Base-by-base conservation (phyloP, 1,140 invertebrate species). In the Zophobas morio region DNA sequence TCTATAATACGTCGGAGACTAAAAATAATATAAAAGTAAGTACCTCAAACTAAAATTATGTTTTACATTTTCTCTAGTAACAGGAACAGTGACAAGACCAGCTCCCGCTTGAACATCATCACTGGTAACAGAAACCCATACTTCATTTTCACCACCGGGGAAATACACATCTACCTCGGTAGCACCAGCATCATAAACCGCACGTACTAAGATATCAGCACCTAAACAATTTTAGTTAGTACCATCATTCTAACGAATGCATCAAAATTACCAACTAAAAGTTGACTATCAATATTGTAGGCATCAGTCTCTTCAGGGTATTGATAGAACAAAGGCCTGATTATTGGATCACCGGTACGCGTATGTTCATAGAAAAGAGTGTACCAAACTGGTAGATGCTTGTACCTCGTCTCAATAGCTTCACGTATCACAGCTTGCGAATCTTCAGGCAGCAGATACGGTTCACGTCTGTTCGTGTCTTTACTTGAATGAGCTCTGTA, bases 391-490 rank as follows among this genome's bases (percentile, higher is more conserved):
- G 98, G 97, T 2, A 99, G 85, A 74, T 96, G 94, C 0, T 92
- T 90, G 84, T 99, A 99, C 63, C 98, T 89, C 8, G 90, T 87
- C 35, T 94, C 86, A 35, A 98, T 88, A 0, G 0, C 95, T 87
- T 78, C 71, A 37, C 81, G 60, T 8, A 84, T 70, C 1, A 82
- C 49, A n/a, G 88, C 86, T 51, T 91, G 91, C 4, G 93, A 94
- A 75, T 93, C 88, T 5, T 96, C 91, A 20, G 94, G 92, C 85
- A 95, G 98, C 0, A 99, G 89, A 95, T 96, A 99, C 0, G 98
- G 98, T 87, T 99, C 98, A 39, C 98, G 90, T 1, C 98, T 90
- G 83, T 95, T 96, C 0, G 96, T 97, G 84, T 99, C 98, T 78
- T 98, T 89, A 83, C 90, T 89, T 0, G 90, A 89, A 82, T 92